Evolutionary conservation across 2,113 vertebrate species (phyloP), one percentile per base, ranked within the genome.

Genomic region (Litocranius walleri): DNA sequence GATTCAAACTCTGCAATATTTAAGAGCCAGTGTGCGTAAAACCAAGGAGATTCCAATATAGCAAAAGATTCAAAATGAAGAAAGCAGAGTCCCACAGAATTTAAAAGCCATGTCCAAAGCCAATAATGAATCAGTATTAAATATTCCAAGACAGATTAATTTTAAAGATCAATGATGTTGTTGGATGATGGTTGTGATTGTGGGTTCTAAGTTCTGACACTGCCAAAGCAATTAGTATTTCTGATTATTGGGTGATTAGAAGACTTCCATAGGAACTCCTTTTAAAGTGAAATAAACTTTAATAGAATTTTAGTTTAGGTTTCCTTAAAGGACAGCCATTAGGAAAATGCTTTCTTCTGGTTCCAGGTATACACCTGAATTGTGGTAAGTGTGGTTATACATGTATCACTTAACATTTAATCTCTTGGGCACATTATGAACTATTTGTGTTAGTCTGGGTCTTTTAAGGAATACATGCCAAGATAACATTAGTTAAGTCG

Each of bases 231-330:
- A 74, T 82, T 40, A 91, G 16, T 50, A 82, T 83, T 91, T 95
- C 36, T 88, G 13, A 83, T 56, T 59, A 33, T 54, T 85, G 30
- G 30, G 23, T 71, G 88, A 78, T 88, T 78, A 77, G 25, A 61
- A 94, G 83, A 94, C 21, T 91, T 50, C 40, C 64, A 57, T 16
- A 88, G 48, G 48, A 83, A 78, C 27, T 67, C 21, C 9, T 88
- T 48, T 97, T 64, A 91, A 91, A 94, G 56, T 94, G 48, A 52
- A 96, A 91, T 59, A 96, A 56, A 86, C 52, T 30, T 50, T 88
- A 88, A 91, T 36, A 91, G 77, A 94, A 96, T 88, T 91, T 92
- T 33, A 83, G 4, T 67, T 92, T 91, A 92, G 33, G n/a, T 67
- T 91, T 94, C 77, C 29, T 23, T 77, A 64, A 91, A 96, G 23